Base-by-base conservation (phyloP, 2,113 vertebrate genomes). In the Melanerpes formicivorus region DNA sequence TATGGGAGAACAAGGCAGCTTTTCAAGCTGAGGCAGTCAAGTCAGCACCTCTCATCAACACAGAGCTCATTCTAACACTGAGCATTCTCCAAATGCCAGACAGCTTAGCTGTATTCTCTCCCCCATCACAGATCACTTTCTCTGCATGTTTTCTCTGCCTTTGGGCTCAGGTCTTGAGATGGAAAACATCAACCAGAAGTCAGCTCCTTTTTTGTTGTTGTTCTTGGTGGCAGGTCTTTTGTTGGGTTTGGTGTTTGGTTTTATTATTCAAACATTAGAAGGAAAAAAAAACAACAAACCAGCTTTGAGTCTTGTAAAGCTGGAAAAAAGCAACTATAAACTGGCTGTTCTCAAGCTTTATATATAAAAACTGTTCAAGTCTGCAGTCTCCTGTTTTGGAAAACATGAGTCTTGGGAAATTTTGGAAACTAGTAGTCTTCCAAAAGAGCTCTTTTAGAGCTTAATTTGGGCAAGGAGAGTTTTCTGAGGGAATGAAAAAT, bases 41-140 rank as follows among this genome's bases (percentile, higher is more conserved):
- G 75, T 86, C 88, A 81, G 66, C 58, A 81, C 54, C 42, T 94
- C 82, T 77, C 73, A 62, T 62, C 46, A 42, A 55, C 60, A 37
- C 50, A 69, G 77, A 76, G 59, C 18, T 90, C 34, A 10, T 55
- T 79, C 55, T 77, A 54, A 42, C 78, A 21, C 42, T 42, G 56
- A 89, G 67, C 78, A 89, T 96, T 93, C 71, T 82, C 60, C 59
- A 73, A 66, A 92, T 94, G 60, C 90, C 90, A 82, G 56, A 79
- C 95, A 56, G 46, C 84, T 93, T 86, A 82, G 75, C 78, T 71
- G 29, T 89, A 27, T 88, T 93, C 67, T 87, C 42, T 19, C 52
- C 79, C 42, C 67, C 30, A 7, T 89, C 66, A 67, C 75, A 93
- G 80, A 88, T 92, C 80, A 90, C 80, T 87, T 89, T 65, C 93